These are phyloP conservation scores for Coturnix japonica DNA, from an alignment of 2,113 vertebrate species.

Conservation along the genomic window DNA sequence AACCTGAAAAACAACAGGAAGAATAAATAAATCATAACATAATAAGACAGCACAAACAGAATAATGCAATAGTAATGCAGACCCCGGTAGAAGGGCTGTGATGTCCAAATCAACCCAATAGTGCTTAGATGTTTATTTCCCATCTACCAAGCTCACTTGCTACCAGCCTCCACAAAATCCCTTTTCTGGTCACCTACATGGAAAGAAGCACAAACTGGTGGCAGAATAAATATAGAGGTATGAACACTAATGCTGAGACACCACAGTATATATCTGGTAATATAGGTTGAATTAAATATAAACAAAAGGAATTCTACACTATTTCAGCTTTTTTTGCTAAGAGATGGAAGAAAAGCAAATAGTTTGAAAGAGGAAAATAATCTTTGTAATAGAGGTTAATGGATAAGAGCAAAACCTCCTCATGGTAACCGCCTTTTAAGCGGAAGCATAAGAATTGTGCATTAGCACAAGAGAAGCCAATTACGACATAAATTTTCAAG, in stretches of 20 bases:
- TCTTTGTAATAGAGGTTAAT: not conserved
- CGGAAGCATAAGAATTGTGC: not conserved
- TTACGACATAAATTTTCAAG: not conserved
- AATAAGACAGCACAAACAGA: not conserved
- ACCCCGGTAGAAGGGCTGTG: not conserved
- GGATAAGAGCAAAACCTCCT: not conserved
- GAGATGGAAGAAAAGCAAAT: not conserved
- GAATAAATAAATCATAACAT: not conserved
- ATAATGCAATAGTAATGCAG: not conserved
- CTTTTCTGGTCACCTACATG: not conserved
- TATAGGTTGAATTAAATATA: not conserved
- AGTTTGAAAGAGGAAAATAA: not conserved
- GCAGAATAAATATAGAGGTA: not conserved
- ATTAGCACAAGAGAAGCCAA: not conserved
- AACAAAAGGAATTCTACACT: not conserved
- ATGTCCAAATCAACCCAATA: not conserved
- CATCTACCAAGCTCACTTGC: not conserved
- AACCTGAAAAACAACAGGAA: constrained; percentile 67
- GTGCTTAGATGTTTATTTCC: not conserved
- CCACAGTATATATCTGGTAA: not conserved
- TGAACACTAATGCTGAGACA: not conserved
- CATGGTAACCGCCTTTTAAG: not conserved
- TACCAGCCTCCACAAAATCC: not conserved
- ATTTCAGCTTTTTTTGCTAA: not conserved
- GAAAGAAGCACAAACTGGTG: not conserved